Base-by-base conservation (phyloP, 2,888 invertebrate genomes). In the Geophilus truncorum region DNA sequence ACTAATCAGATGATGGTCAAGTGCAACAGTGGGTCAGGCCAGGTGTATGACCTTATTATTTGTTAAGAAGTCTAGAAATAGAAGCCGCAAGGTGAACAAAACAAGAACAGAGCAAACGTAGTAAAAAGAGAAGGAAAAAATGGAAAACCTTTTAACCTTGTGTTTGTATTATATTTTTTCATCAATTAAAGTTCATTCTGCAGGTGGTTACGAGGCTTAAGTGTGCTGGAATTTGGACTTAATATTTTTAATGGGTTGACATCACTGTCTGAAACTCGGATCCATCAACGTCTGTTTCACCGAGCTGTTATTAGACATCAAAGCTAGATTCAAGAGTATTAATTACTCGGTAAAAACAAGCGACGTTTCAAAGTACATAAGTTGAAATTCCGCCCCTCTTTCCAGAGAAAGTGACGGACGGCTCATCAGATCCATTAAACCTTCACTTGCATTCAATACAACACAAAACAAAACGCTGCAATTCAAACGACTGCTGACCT, bases 21-120 rank as follows among this genome's bases (percentile, higher is more conserved):
- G 70, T 70, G 70, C 70, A 70, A 70, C 70, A 70, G 70, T 70
- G 70, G 70, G 70, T 25, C 70, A 70, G 70, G 70, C 70, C 70
- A 70, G 28, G 70, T 70, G 28, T 25, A 70, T 25, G 70, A 25
- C 70, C 70, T 70, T 70, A 70, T 25, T 51, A 51, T 51, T 51
- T 70, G 70, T 70, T 70, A 70, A 70, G 70, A 70, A 28, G 28
- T 28, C 70, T 28, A 28, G 28, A 70, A 70, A 70, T 70, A 70
- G 70, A 51, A 70, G 70, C 70, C 70, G 23, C 23, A 28, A 70
- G 70, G 70, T 70, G 28, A 70, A 70, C 70, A 70, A 51, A 51
- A 51, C 51, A 51, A 51, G 51, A 51, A 51, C 51, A n/a, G 45
- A 45, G 12, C 45, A 45, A 45, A 32, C 9, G 32, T 32, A 32